A percentile compares a stretch with the other conserved stretches of the same genome.
phyloP scores from a whole-genome alignment of 1,140 invertebrate species.

The Drosophila littoralis region DNA sequence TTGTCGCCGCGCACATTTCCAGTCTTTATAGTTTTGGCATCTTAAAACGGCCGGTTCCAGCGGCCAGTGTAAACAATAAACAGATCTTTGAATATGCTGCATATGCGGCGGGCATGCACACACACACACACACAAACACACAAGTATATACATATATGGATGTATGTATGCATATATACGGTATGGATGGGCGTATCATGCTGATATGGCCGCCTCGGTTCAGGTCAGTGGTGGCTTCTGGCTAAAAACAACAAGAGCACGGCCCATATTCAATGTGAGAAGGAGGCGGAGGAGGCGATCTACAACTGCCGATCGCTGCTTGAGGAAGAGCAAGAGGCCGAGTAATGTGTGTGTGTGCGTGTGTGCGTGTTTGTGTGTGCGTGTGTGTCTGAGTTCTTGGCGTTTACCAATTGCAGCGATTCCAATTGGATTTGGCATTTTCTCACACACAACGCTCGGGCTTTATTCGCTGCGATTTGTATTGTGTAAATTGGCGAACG shows the following conservation, averaged over 20 bases:
- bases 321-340: not conserved
- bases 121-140: conserved; percentile 14
- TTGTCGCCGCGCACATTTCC: too few relatives aligned
- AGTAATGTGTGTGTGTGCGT: not conserved
- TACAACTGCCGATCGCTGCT: not conserved
- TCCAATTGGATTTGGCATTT: not conserved
- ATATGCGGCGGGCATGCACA: conserved; percentile 13
- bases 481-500: conserved; percentile 47
- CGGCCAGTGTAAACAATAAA: conserved; percentile 71
- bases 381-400: too few relatives aligned
- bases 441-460: not conserved
- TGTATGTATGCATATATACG: conserved; percentile 2
- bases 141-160: not conserved
- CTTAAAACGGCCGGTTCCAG: not conserved
- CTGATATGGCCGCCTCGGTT: conserved; percentile 12
- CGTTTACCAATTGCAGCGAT: not conserved
- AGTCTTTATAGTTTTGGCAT: conserved; percentile 21
- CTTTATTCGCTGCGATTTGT: not conserved
- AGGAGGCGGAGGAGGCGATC: not conserved
- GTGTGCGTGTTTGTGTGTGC: not conserved
- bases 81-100: conserved; percentile 62
- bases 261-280: conserved; percentile 2
- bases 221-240: conserved; percentile 31
- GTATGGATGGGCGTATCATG: conserved; percentile 2
- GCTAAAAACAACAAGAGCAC: conserved; percentile 23